These are phyloP conservation scores for Neomorphus geoffroyi DNA, from an alignment of 2,797 vertebrate genomes.

Conservation along the genomic window DNA sequence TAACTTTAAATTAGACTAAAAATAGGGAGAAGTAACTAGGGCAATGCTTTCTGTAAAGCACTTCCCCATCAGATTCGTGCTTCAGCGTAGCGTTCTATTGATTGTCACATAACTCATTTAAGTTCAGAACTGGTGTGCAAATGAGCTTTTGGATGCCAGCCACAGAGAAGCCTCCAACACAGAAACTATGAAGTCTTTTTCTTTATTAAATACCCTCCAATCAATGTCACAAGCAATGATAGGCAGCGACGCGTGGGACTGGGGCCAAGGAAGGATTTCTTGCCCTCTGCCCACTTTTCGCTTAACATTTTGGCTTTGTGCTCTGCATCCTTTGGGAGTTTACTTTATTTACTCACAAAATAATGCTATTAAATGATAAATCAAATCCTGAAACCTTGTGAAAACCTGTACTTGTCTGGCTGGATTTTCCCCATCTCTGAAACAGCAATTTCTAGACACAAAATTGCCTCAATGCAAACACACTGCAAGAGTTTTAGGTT, in stretches of 20 bases:
- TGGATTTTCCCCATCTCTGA: background rate
- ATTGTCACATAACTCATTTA: background rate
- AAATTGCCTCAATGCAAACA: background rate
- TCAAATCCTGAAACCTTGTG: background rate
- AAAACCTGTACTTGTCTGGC: background rate
- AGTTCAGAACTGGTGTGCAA: background rate
- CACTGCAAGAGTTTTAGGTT: background rate
- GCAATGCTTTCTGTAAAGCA: background rate
- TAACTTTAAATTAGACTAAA: background rate
- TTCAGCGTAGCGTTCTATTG: background rate
- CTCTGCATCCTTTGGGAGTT: background rate
- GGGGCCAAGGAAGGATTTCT: background rate
- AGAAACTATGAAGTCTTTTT: background rate
- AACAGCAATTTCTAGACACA: background rate
- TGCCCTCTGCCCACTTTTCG: background rate
- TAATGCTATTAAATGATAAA: background rate
- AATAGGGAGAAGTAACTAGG: background rate
- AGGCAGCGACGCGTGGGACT: background rate
- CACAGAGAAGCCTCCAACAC: background rate
- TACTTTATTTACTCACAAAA: background rate
- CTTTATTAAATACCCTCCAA: slow-evolving; percentile 25
- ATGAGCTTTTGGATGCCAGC: slow-evolving; percentile 9
- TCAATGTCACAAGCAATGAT: background rate
- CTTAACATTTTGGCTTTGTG: background rate
- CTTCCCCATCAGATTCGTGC: background rate